Evolutionary conservation across 2,888 invertebrate species (phyloP).

Genomic region (Euclidia mi): DNA sequence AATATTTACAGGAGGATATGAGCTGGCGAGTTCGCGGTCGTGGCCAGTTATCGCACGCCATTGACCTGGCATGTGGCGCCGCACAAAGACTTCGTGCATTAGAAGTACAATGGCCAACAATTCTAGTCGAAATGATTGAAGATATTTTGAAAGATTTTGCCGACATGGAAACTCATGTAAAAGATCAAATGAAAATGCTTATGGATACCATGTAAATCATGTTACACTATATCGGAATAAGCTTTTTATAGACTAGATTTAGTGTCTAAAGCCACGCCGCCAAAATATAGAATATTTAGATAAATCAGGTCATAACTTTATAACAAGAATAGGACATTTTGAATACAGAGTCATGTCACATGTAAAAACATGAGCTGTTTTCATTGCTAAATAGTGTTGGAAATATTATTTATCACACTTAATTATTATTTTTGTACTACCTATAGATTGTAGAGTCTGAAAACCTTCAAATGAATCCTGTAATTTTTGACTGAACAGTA

Average conservation of each 20-base stretch:
- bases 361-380: no score
- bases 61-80: slow-evolving; percentile 94
- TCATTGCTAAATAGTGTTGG: no score
- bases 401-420: background rate
- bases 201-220: slow-evolving; percentile 74
- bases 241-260: slow-evolving; percentile 35
- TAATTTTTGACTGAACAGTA: slow-evolving; percentile 46
- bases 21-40: slow-evolving; percentile 94
- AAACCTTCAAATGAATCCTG: slow-evolving; percentile 11
- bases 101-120: slow-evolving; percentile 94
- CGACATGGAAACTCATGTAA: slow-evolving; percentile 95
- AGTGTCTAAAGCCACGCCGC: slow-evolving; percentile 47
- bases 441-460: background rate
- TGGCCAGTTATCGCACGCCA: slow-evolving; percentile 92
- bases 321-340: no score
- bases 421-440: no score
- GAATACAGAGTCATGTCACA: no score
- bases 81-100: slow-evolving; percentile 94
- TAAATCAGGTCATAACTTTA: no score
- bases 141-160: slow-evolving; percentile 95
- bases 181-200: slow-evolving; percentile 91
- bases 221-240: slow-evolving; percentile 18
- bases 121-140: slow-evolving; percentile 94
- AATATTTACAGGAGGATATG: slow-evolving; percentile 91
- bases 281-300: slow-evolving; percentile 27